These are phyloP conservation scores for Nipponacmea schrenckii DNA, from an alignment of 2,888 invertebrate species.

Conservation along the genomic window DNA sequence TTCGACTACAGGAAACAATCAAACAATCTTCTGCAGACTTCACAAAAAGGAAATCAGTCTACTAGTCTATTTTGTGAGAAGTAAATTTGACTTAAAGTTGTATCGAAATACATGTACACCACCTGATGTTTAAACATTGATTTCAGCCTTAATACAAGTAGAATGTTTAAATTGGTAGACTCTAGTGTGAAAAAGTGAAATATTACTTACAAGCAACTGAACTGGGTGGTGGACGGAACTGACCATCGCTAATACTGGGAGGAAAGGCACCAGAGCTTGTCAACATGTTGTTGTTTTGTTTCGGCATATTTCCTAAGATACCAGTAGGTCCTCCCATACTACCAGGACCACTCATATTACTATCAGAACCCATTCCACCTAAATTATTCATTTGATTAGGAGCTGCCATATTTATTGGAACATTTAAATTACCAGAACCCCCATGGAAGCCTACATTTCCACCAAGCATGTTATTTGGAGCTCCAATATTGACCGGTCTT, in stretches of 20 bases:
- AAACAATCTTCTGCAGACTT: too few species aligned
- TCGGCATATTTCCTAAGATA: not conserved
- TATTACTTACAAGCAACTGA: too few species aligned
- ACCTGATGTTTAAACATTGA: too few species aligned
- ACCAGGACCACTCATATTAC: not conserved
- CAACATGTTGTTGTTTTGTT: not conserved
- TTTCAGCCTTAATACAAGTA: too few species aligned
- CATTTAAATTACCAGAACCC: constrained; percentile 16
- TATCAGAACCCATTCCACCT: not conserved
- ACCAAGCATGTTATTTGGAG: not conserved
- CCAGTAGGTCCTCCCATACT: not conserved
- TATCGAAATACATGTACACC: too few species aligned
- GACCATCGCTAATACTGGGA: not conserved
- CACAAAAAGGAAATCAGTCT: too few species aligned
- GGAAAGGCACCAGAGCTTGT: not conserved
- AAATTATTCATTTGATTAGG: constrained; percentile 7
- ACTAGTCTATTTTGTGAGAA: too few species aligned
- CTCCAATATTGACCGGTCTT: not conserved
- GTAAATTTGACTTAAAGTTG: too few species aligned
- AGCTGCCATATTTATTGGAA: constrained; percentile 11
- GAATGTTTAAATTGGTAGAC: too few species aligned
- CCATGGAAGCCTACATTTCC: not conserved
- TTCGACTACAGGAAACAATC: too few species aligned
- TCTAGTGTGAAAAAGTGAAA: too few species aligned
- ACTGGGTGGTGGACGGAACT: too few species aligned